Evolutionary conservation across 2,113 vertebrate species (phyloP).

Genomic region (Oriolus oriolus): DNA sequence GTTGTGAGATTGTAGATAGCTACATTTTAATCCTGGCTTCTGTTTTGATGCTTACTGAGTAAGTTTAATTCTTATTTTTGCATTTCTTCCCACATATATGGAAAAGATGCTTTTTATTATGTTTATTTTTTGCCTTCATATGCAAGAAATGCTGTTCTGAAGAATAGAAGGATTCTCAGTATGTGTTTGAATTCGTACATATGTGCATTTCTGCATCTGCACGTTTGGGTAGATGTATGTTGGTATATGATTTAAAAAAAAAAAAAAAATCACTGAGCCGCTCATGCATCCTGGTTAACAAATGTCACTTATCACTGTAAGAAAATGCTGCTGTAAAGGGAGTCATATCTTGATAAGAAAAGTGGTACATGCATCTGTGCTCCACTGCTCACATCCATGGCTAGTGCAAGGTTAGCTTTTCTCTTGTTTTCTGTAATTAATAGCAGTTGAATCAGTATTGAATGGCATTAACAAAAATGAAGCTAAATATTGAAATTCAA

Average conservation of each 20-base stretch:
- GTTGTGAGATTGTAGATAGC: background rate
- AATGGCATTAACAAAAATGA: background rate
- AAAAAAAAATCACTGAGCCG: fast-evolving
- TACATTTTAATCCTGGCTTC: background rate
- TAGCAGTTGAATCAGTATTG: background rate
- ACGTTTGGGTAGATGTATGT: background rate
- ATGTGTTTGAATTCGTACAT: background rate
- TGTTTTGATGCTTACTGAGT: background rate
- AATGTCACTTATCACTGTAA: background rate
- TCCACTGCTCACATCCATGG: background rate
- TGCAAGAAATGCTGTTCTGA: background rate
- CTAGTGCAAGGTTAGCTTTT: background rate
- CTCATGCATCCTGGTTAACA: background rate
- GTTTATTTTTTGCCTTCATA: fast-evolving
- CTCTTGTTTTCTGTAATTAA: background rate
- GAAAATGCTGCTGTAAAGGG: background rate
- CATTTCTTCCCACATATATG: background rate
- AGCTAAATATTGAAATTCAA: background rate
- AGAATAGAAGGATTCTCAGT: background rate
- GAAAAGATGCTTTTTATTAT: background rate
- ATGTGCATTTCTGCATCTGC: background rate
- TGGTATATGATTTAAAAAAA: background rate
- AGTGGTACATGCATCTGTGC: background rate
- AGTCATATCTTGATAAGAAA: background rate
- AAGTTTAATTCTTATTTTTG: background rate